These are phyloP conservation scores for Troides helena DNA, from an alignment of 2,888 invertebrate species.

Conservation along the genomic window DNA sequence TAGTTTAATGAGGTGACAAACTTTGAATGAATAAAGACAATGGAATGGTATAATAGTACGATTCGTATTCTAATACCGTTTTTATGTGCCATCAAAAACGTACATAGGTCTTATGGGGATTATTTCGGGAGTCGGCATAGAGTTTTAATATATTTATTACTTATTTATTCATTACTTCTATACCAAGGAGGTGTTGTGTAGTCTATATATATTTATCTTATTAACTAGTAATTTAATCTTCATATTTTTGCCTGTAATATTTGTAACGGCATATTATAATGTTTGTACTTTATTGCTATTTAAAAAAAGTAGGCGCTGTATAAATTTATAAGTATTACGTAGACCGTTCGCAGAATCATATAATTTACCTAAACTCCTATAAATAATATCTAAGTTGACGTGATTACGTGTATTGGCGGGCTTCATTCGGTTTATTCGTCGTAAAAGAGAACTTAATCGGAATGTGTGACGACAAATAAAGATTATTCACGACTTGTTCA, in stretches of 20 bases:
- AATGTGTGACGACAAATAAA: slow-evolving; percentile 34
- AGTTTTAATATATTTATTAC: neutral
- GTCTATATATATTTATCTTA: too few species aligned
- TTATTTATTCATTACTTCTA: too few species aligned
- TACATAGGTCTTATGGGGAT: slow-evolving; percentile 13
- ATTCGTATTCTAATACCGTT: slow-evolving; percentile 21
- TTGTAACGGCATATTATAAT: too few species aligned
- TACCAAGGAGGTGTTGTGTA: too few species aligned
- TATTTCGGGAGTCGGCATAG: slow-evolving; percentile 1
- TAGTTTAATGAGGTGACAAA: slow-evolving; percentile 10
- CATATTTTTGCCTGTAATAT: too few species aligned
- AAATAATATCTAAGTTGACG: slow-evolving; percentile 33
- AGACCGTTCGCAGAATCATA: neutral
- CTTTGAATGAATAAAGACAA: slow-evolving; percentile 11
- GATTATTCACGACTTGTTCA: slow-evolving; percentile 1
- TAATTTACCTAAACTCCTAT: slow-evolving; percentile 22
- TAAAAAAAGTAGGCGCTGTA: too few species aligned
- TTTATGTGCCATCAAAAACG: slow-evolving; percentile 20
- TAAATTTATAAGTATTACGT: neutral
- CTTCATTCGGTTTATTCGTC: slow-evolving; percentile 42
- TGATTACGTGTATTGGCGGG: slow-evolving; percentile 49
- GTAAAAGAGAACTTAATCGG: slow-evolving; percentile 49
- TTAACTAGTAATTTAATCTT: too few species aligned
- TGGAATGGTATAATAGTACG: slow-evolving; percentile 8
- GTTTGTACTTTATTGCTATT: too few species aligned